These are phyloP conservation scores for Drosophila ohnishii DNA, from an alignment of 1,140 invertebrate genomes.

Conservation along the genomic window DNA sequence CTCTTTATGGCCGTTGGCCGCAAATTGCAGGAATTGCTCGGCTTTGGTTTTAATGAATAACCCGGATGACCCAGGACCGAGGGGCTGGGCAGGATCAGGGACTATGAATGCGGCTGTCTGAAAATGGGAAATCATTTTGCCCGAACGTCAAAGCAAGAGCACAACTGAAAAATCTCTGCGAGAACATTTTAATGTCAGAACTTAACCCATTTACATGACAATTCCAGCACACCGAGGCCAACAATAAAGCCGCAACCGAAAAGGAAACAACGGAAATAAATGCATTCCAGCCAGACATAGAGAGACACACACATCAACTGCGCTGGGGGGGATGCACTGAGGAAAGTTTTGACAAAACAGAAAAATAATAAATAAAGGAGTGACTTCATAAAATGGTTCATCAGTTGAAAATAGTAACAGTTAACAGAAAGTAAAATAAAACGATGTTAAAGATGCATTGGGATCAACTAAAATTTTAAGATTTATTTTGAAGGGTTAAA, in stretches of 20 bases:
- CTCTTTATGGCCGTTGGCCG: constrained; percentile 27
- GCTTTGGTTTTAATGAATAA: constrained; percentile 54
- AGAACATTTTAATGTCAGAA: constrained; percentile 73
- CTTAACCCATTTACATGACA: constrained; percentile 79
- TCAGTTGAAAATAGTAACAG: neutral
- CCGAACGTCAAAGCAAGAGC: constrained; percentile 42
- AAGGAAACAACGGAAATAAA: constrained; percentile 42
- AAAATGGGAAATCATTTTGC: constrained; percentile 44
- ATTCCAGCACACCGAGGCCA: constrained; percentile 45
- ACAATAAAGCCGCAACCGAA: constrained; percentile 45
- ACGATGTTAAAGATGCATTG: neutral
- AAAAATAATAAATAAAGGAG: neutral
- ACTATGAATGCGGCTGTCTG: constrained; percentile 5
- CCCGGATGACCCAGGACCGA: neutral
- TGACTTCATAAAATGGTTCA: too few species aligned
- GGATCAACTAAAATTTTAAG: neutral
- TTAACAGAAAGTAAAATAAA: neutral
- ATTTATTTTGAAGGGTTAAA: neutral
- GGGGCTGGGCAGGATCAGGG: constrained; percentile 13
- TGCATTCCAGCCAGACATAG: constrained; percentile 34
- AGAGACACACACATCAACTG: constrained; percentile 20
- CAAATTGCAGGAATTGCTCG: constrained; percentile 23
- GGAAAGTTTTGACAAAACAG: neutral
- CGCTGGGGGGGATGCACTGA: constrained; percentile 1
- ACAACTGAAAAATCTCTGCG: constrained; percentile 50